Evolutionary conservation across 1,140 invertebrate genomes (phyloP).

Genomic region (Meloidogyne hapla): DNA sequence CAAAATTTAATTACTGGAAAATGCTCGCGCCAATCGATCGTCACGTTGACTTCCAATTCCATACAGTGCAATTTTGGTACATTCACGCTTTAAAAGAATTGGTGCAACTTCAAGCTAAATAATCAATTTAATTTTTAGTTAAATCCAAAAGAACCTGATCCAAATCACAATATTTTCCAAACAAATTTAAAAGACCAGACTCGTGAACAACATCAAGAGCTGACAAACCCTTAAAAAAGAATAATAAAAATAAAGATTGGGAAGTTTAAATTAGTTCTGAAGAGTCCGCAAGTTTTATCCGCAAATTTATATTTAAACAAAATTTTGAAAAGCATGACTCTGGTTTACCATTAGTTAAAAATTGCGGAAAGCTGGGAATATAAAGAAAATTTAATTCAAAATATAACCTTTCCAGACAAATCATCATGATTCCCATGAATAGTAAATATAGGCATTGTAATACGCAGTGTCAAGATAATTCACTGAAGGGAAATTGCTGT

Average conservation of each 20-base stretch:
- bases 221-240: slow-evolving; percentile 67
- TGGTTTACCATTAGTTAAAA: no score
- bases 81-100: slow-evolving; percentile 81
- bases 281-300: background rate
- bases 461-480: slow-evolving; percentile 93
- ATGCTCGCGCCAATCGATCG: slow-evolving; percentile 72
- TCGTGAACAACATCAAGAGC: slow-evolving; percentile 82
- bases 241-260: no score
- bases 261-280: background rate
- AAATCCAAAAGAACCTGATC: slow-evolving; percentile 65
- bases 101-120: slow-evolving; percentile 75
- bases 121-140: slow-evolving; percentile 49
- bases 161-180: slow-evolving; percentile 81
- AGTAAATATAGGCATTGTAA: slow-evolving; percentile 82
- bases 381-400: no score
- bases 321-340: no score
- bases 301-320: background rate
- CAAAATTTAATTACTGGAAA: slow-evolving; percentile 39
- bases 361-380: no score
- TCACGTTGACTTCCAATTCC: slow-evolving; percentile 91
- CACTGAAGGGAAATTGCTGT: slow-evolving; percentile 70
- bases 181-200: slow-evolving; percentile 76
- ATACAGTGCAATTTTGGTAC: slow-evolving; percentile 82
- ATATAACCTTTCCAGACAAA: slow-evolving; percentile 73
- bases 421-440: slow-evolving; percentile 97